Percentiles rank a stretch among this genome's conserved stretches.
Evolutionary conservation across 92 coral and sea anemone genomes (phyloP).

Genomic region (Desmophyllum pertusum): DNA sequence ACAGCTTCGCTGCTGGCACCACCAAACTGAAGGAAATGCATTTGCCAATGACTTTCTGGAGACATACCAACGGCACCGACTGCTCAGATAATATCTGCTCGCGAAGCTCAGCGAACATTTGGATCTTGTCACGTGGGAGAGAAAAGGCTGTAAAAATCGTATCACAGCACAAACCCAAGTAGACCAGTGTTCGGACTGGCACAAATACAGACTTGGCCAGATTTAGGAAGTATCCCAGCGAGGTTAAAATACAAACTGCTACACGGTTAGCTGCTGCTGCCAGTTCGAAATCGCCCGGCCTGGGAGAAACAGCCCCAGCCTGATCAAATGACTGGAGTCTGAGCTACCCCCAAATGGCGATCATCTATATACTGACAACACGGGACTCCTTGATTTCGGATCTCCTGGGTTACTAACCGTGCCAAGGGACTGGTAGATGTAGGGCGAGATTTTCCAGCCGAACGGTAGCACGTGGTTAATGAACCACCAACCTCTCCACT

Average conservation of each 20-base stretch:
- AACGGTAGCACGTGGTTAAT: slow-evolving; percentile 30
- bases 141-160: slow-evolving; percentile 17
- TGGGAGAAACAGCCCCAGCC: neutral
- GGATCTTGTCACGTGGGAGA: slow-evolving; percentile 37
- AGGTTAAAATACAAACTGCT: slow-evolving; percentile 17
- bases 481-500: neutral
- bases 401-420: too few species aligned
- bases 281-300: neutral
- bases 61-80: slow-evolving; percentile 3
- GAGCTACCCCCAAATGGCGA: neutral
- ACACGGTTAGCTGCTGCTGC: neutral
- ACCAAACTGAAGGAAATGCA: slow-evolving; percentile 46
- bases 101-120: slow-evolving; percentile 27
- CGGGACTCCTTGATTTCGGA: too few species aligned
- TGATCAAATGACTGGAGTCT: neutral
- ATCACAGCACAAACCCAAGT: slow-evolving; percentile 41
- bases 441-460: neutral
- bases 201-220: slow-evolving; percentile 46
- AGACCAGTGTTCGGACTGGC: too few species aligned
- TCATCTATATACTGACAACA: neutral
- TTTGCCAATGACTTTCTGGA: slow-evolving; percentile 50
- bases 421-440: too few species aligned
- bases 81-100: slow-evolving; percentile 24
- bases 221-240: slow-evolving; percentile 43
- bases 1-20: slow-evolving; percentile 1